These are phyloP conservation scores for Clangula hyemalis DNA, from an alignment of 2,797 vertebrate genomes.

Conservation along the genomic window DNA sequence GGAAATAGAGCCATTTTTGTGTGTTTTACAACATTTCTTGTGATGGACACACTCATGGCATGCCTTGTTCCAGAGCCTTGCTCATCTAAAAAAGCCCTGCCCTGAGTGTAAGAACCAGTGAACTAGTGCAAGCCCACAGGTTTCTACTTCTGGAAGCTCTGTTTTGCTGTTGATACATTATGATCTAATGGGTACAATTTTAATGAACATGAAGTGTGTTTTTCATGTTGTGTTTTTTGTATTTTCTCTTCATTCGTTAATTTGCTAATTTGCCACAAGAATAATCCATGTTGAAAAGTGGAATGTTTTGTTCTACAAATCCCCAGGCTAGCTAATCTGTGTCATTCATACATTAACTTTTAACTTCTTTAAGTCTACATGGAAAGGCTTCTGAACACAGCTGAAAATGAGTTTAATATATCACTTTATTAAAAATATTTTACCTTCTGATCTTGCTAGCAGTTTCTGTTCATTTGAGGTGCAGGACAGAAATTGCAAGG, in stretches of 20 bases:
- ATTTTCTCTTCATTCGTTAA: not conserved
- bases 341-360: not conserved
- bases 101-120: not conserved
- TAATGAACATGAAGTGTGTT: not conserved
- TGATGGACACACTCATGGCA: not conserved
- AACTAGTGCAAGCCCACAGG: not conserved
- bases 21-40: not conserved
- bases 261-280: not conserved
- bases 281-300: not conserved
- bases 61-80: not conserved
- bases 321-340: not conserved
- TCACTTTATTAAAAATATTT: not conserved
- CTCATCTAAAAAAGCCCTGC: not conserved
- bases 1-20: not conserved
- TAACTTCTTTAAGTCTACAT: not conserved
- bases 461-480: slow-evolving; percentile 16
- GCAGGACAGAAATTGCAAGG: slow-evolving; percentile 8
- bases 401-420: slow-evolving; percentile 16
- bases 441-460: not conserved
- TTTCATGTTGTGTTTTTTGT: not conserved
- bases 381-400: not conserved
- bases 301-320: not conserved
- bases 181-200: not conserved
- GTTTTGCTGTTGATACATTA: not conserved
- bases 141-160: not conserved